A percentile compares a stretch with the other conserved stretches of the same genome.
These are phyloP conservation scores for Allacma fusca DNA, from an alignment of 2,888 invertebrate genomes.

Conservation along the genomic window DNA sequence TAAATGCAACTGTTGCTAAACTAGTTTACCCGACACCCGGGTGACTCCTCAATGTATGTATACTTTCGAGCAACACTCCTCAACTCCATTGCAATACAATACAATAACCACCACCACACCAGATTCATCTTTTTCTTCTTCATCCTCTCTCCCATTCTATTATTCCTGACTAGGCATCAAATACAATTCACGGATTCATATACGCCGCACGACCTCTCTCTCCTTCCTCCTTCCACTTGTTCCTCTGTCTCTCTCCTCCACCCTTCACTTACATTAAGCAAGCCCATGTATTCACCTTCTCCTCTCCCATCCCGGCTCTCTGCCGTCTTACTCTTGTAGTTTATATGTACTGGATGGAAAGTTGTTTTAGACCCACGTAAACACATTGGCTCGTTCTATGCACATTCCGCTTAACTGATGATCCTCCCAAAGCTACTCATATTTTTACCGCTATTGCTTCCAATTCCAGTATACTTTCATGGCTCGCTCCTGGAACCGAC, in stretches of 20 bases:
- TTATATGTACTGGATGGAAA: background rate
- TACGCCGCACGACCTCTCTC: background rate
- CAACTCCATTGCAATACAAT: constrained; percentile 34
- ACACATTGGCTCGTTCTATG: background rate
- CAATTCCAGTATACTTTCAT: background rate
- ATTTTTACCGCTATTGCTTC: constrained; percentile 16
- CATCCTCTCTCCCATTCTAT: constrained; percentile 35
- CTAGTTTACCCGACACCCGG: constrained; percentile 43
- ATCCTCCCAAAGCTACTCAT: constrained; percentile 16
- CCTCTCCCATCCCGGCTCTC: background rate
- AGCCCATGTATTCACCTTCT: background rate
- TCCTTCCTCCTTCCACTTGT: constrained; percentile 25
- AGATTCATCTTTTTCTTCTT: constrained; percentile 42
- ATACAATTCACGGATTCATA: constrained; percentile 28
- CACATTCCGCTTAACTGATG: constrained; percentile 3
- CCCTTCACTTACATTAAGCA: background rate
- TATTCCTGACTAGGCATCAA: constrained; percentile 36
- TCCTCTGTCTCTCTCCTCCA: constrained; percentile 2
- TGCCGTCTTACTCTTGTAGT: too few relatives aligned
- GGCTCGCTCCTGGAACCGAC: background rate
- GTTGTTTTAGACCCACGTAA: background rate
- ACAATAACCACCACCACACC: constrained; percentile 41
- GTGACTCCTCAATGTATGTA: background rate
- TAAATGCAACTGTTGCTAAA: constrained; percentile 62
- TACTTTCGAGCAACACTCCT: background rate